Conservation (phyloP, 2,888 invertebrate species). For the Coelinius sp. region DNA sequence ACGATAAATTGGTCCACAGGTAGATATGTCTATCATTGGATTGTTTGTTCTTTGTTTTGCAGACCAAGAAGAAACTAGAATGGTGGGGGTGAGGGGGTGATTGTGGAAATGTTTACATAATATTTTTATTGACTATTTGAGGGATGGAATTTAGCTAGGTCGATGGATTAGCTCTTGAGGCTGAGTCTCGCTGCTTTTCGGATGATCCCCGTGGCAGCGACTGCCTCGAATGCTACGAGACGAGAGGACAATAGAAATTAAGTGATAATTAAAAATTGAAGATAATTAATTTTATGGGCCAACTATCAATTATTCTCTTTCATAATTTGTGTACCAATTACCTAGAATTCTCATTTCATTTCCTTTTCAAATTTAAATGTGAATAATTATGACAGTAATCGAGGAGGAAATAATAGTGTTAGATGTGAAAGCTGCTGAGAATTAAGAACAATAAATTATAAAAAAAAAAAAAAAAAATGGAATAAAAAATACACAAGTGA, state of each 20-base stretch:
- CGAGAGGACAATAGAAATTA: slow-evolving; percentile 45
- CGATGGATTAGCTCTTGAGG: slow-evolving; percentile 51
- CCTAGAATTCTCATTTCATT: not conserved
- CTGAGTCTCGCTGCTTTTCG: slow-evolving; percentile 65
- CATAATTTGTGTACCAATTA: not conserved
- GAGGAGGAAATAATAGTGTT: not conserved
- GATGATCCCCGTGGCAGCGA: slow-evolving; percentile 70
- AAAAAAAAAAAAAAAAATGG: not conserved
- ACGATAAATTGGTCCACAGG: slow-evolving; percentile 1
- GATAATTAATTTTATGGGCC: slow-evolving; percentile 32
- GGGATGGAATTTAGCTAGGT: not conserved
- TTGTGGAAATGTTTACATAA: not conserved
- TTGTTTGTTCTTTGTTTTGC: slow-evolving; percentile 26
- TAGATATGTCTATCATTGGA: slow-evolving; percentile 19
- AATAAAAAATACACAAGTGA: slow-evolving; percentile 25
- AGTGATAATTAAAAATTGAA: slow-evolving; percentile 21
- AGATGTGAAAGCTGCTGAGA: slow-evolving; percentile 16
- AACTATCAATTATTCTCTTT: slow-evolving; percentile 40
- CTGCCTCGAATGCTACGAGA: slow-evolving; percentile 64
- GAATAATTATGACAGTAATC: not conserved
- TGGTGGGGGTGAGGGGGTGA: slow-evolving; percentile 6
- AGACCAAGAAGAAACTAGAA: slow-evolving; percentile 9
- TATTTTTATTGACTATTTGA: not conserved
- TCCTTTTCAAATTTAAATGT: not conserved
- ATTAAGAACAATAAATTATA: slow-evolving; percentile 24